Evolutionary conservation across 2,888 invertebrate species (phyloP).

Genomic region (Anagyrus pseudococci): DNA sequence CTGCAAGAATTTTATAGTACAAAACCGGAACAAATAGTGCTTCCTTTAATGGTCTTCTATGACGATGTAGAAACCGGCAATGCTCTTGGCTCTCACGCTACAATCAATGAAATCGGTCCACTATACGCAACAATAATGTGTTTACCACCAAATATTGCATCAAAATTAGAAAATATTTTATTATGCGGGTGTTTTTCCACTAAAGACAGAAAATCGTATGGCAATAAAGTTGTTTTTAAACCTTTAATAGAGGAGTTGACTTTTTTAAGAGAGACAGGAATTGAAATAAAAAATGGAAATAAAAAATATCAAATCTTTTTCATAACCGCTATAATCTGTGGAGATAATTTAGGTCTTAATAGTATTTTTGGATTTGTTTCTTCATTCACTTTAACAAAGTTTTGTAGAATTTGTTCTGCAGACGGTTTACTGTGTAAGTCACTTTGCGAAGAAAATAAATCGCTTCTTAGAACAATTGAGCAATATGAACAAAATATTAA

Average conservation of each 20-base stretch:
- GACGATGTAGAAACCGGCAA: constrained; percentile 40
- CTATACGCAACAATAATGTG: constrained; percentile 33
- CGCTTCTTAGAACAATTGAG: constrained; percentile 20
- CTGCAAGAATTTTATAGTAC: constrained; percentile 24
- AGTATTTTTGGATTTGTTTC: constrained; percentile 28
- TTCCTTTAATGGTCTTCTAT: constrained; percentile 38
- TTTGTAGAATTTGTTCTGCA: constrained; percentile 31
- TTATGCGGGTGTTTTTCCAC: constrained; percentile 10
- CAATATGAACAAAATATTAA: constrained; percentile 1
- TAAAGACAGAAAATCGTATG: constrained; percentile 26
- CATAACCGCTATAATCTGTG: constrained; percentile 18
- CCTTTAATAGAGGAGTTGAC: constrained; percentile 18
- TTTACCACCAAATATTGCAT: constrained; percentile 13
- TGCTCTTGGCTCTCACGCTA: constrained; percentile 35
- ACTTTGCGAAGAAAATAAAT: constrained; percentile 24
- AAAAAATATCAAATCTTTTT: constrained; percentile 17
- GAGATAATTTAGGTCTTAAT: constrained; percentile 31
- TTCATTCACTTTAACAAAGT: constrained; percentile 22
- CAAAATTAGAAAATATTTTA: constrained; percentile 26
- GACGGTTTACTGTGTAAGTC: not conserved
- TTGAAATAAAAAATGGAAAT: constrained; percentile 6
- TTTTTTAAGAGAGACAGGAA: constrained; percentile 13
- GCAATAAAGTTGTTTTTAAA: constrained; percentile 23
- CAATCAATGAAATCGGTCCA: constrained; percentile 31
- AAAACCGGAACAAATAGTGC: constrained; percentile 2